Percentiles rank a stretch among this genome's conserved stretches.
Evolutionary conservation across 1,140 invertebrate genomes (phyloP).

Genomic region (Euborellia annulipes): DNA sequence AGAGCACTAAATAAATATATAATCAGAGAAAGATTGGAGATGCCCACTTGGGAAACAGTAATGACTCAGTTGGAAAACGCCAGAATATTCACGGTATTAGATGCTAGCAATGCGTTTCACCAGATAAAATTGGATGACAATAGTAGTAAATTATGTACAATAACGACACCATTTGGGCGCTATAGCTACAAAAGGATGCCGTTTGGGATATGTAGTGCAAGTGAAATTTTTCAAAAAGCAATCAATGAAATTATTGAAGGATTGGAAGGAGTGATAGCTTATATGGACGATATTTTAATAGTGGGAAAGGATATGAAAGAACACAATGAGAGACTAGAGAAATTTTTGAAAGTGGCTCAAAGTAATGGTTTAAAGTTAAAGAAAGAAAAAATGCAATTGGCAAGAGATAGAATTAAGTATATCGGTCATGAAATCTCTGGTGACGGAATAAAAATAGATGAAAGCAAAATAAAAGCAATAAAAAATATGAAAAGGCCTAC

Average conservation of each 20-base stretch:
- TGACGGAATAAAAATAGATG: constrained; percentile 1
- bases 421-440: constrained; percentile 1
- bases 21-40: too few relatives aligned
- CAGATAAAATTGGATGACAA: too few relatives aligned
- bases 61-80: too few relatives aligned
- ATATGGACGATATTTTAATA: not conserved
- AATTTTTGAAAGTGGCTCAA: not conserved
- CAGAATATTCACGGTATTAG: too few relatives aligned
- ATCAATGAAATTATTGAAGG: not conserved
- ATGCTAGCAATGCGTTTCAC: too few relatives aligned
- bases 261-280: not conserved
- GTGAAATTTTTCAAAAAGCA: constrained; percentile 1
- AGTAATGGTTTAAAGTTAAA: not conserved
- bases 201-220: constrained; percentile 2
- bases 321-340: not conserved
- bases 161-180: too few relatives aligned
- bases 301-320: not conserved
- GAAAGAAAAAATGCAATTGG: not conserved
- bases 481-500: not conserved
- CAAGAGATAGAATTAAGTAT: not conserved
- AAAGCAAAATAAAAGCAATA: constrained; percentile 1
- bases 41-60: too few relatives aligned
- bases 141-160: too few relatives aligned
- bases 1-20: too few relatives aligned
- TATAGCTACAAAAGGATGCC: too few relatives aligned